Evolutionary conservation across 2,113 vertebrate species (phyloP).

Genomic region (Odontophorus gujanensis): DNA sequence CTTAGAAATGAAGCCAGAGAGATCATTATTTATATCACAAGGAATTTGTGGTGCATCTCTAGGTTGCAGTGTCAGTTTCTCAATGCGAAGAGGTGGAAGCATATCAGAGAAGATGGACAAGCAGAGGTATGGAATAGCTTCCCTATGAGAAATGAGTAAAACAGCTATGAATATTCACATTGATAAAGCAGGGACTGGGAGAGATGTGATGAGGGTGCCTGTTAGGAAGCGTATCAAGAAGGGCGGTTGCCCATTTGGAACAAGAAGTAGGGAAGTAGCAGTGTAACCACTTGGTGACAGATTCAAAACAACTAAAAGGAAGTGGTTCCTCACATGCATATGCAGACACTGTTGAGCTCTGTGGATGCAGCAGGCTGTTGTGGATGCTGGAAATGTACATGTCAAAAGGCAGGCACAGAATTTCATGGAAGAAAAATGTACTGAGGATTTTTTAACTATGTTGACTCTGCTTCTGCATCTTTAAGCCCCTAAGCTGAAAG

Average conservation of each 20-base stretch:
- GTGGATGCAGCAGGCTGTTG: constrained; percentile 23
- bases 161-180: not conserved
- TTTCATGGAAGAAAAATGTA: not conserved
- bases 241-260: constrained; percentile 1
- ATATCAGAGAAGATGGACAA: not conserved
- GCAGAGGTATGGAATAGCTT: not conserved
- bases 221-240: constrained; percentile 15
- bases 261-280: constrained; percentile 35
- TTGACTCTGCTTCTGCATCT: not conserved
- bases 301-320: constrained; percentile 55
- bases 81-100: not conserved
- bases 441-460: not conserved
- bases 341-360: not conserved
- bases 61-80: not conserved
- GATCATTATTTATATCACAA: not conserved
- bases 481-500: not conserved
- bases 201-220: constrained; percentile 16
- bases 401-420: not conserved
- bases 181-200: not conserved
- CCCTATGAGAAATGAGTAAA: not conserved
- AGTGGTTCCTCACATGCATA: constrained; percentile 38
- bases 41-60: not conserved
- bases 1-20: not conserved
- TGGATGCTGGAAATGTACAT: not conserved
- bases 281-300: constrained; percentile 44